Evolutionary conservation across 1,140 invertebrate species (phyloP).

Genomic region (Drosophila guanche): DNA sequence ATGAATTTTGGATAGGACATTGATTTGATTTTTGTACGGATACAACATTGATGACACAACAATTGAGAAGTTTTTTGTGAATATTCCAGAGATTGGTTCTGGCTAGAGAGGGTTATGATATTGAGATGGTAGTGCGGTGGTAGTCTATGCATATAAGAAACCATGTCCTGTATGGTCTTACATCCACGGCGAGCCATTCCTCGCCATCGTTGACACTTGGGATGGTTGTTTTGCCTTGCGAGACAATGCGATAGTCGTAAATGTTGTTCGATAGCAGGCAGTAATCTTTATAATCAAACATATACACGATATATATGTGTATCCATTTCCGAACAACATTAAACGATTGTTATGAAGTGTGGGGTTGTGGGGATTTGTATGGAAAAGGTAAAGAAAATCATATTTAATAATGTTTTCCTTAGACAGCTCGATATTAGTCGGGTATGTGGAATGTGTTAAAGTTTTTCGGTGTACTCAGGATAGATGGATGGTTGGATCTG

Average conservation of each 20-base stretch:
- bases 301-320: slow-evolving; percentile 16
- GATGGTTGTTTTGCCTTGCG: slow-evolving; percentile 97
- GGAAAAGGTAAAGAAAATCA: slow-evolving; percentile 59
- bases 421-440: slow-evolving; percentile 23
- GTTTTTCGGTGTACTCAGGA: not conserved
- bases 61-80: slow-evolving; percentile 19
- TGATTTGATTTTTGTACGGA: slow-evolving; percentile 19
- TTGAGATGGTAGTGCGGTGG: slow-evolving; percentile 35
- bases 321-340: slow-evolving; percentile 37
- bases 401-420: slow-evolving; percentile 54
- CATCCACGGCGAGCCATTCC: slow-evolving; percentile 96
- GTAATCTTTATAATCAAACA: slow-evolving; percentile 56
- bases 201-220: slow-evolving; percentile 97
- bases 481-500: too few species aligned
- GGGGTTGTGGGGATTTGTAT: slow-evolving; percentile 23
- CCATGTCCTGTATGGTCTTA: slow-evolving; percentile 86
- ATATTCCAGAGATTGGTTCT: slow-evolving; percentile 20
- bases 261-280: slow-evolving; percentile 87
- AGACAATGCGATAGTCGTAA: slow-evolving; percentile 96
- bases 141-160: slow-evolving; percentile 61
- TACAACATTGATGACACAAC: slow-evolving; percentile 46
- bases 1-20: slow-evolving; percentile 46
- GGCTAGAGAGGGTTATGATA: slow-evolving; percentile 19
- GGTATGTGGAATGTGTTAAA: slow-evolving; percentile 32
- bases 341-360: slow-evolving; percentile 25